phyloP scores from a whole-genome alignment of 2,797 vertebrate species.

The Alosa sapidissima region DNA sequence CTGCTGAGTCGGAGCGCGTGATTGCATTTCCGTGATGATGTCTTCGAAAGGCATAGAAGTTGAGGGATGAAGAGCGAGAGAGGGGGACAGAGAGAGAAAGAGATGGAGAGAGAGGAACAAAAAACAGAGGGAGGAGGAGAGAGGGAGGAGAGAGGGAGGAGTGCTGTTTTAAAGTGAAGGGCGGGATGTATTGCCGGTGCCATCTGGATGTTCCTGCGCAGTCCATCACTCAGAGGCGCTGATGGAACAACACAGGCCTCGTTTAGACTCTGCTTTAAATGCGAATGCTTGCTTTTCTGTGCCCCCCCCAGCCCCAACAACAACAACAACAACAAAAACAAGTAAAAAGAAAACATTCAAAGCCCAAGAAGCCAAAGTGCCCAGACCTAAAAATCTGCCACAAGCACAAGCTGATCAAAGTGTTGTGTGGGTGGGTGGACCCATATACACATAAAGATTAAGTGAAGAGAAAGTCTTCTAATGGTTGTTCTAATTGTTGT shows the following conservation, averaged over 20 bases:
- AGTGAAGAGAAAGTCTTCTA: not conserved
- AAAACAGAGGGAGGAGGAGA: not conserved
- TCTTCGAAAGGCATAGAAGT: conserved; percentile 26
- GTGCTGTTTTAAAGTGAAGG: conserved; percentile 26
- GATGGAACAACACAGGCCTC: conserved; percentile 37
- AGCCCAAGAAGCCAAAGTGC: not conserved
- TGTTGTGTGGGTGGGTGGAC: not conserved
- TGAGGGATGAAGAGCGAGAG: conserved; percentile 28
- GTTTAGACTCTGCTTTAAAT: conserved; percentile 35
- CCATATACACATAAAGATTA: not conserved
- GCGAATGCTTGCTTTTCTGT: conserved; percentile 2
- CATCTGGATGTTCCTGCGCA: conserved; percentile 33
- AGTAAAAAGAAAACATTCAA: not conserved
- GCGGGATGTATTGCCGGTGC: conserved; percentile 49
- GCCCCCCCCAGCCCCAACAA: not conserved
- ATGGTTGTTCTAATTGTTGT: too few relatives aligned
- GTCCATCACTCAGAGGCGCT: conserved; percentile 49
- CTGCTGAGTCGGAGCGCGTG: conserved; percentile 32
- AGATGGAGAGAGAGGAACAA: conserved; percentile 12
- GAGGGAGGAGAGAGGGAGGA: not conserved
- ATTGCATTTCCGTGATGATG: conserved; percentile 48
- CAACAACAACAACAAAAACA: not conserved
- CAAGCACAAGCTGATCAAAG: not conserved
- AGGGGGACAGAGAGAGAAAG: conserved; percentile 1
- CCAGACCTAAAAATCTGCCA: not conserved